These are phyloP conservation scores for Aporophyla nigra DNA, from an alignment of 2,888 invertebrate genomes.

Conservation along the genomic window DNA sequence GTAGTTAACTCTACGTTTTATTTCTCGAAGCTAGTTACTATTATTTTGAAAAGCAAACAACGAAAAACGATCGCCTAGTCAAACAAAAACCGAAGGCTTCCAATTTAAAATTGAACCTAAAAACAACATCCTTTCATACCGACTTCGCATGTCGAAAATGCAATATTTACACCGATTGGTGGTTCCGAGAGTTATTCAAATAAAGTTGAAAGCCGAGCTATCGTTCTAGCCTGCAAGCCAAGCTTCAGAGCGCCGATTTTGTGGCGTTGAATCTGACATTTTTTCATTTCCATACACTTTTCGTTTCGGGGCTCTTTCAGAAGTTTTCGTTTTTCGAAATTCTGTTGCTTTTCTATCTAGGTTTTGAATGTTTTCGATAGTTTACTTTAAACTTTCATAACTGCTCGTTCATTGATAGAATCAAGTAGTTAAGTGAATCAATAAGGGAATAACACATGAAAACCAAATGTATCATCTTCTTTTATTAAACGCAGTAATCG, in stretches of 20 bases:
- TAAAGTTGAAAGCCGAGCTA: constrained; percentile 53
- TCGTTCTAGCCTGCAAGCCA: constrained; percentile 33
- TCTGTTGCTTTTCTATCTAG: constrained; percentile 5
- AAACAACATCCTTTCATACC: constrained; percentile 46
- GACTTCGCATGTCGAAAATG: constrained; percentile 51
- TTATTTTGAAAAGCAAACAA: constrained; percentile 6
- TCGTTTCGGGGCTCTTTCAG: constrained; percentile 17
- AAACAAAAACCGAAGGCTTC: constrained; percentile 34
- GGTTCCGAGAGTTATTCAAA: constrained; percentile 58
- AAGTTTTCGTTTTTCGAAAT: constrained; percentile 20
- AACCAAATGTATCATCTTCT: neutral
- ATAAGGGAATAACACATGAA: neutral
- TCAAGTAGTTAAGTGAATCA: neutral
- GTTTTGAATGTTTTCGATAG: constrained; percentile 1
- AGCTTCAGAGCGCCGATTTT: constrained; percentile 41
- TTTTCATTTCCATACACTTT: constrained; percentile 57
- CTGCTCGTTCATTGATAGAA: neutral
- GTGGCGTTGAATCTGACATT: constrained; percentile 31
- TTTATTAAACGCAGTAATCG: no score
- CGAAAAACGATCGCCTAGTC: neutral
- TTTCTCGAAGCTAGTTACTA: neutral
- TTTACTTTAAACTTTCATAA: constrained; percentile 3
- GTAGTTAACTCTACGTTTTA: neutral
- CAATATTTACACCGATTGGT: constrained; percentile 61
- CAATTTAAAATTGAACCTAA: constrained; percentile 46